Evolutionary conservation across 2,797 vertebrate species (phyloP), one percentile per base, ranked within the genome.

Genomic region (Pampus argenteus): DNA sequence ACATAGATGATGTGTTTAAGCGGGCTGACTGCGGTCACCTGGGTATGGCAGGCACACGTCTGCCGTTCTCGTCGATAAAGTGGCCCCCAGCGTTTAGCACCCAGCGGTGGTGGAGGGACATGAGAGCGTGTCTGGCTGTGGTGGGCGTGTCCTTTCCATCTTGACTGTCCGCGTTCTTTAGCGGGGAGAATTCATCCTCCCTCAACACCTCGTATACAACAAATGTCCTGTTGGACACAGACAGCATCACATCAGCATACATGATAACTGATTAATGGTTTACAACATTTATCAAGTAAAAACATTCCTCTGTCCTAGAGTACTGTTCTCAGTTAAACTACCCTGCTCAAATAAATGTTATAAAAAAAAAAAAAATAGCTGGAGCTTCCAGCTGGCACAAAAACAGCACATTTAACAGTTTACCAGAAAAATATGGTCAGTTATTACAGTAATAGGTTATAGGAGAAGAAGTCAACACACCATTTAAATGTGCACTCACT

Each of bases 61-160:
- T 95, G 62, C 97, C 96, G 0, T 98, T 99, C 86, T 98, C 98
- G 0, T 99, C 98, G 18, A 97, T 95, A 1, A 99, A 99, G 88
- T 98, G 96, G 0, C 97, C 98, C 0, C 97, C 97, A 0, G 97
- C 96, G 17, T 96, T 99, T 80, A 99, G 96, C 69, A 98, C 96
- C 98, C 98, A 99, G 90, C 98, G 96, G 82, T 98, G 98, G 78
- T 99, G 98, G 23, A 99, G 93, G 2, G 98, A 99, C 96, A 97
- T 95, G 72, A 99, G 89, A 18, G 97, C 93, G 0, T 98, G 97
- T 34, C 95, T 93, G 1, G 98, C 96, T 0, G 97, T 98, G 29
- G 96, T 97, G 65, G 98, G 98, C 23, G 97, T 99, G 93, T 99
- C 98, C 87, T 99, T 99, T 45, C 96, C 97, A 0, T 97, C 96